Evolutionary conservation across 2,113 vertebrate species (phyloP), one percentile per base, ranked within the genome.

Genomic region (Ornithorhynchus anatinus): DNA sequence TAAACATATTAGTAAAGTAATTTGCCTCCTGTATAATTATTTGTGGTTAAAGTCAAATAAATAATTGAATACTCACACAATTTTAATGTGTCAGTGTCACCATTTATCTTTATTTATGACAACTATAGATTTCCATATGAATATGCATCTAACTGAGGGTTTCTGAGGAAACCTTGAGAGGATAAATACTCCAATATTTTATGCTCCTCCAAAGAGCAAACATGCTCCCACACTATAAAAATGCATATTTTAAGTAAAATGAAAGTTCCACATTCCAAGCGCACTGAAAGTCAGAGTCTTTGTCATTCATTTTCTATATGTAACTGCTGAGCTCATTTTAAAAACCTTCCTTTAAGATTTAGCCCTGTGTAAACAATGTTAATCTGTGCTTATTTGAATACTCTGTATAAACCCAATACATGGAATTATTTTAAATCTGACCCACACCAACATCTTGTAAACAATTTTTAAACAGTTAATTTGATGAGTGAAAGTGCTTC

Each of bases 391-490:
- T 59, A 5, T 12, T 53, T 53, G 4, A 59, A 50, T 51, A 36
- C 0, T 2, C 22, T 63, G 59, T 27, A 27, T n/a, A n/a, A n/a
- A n/a, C n/a, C n/a, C n/a, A n/a, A n/a, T n/a, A n/a, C n/a, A n/a
- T n/a, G n/a, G n/a, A n/a, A 42, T 15, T 13, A 38, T 52, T 64
- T n/a, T 27, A 33, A 31, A 60, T 6, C 23, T 37, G 47, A 43
- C 31, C 36, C 12, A 17, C 4, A 23, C 10, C 6, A 23, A 45
- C 11, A 50, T 15, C 69, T 66, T 64, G 8, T 20, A 32, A 56
- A 23, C 3, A 77, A 79, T 32, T 52, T 27, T 29, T 61, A 72
- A 43, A 44, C 69, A 25, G 45, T 48, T 61, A 75, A 19, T 27
- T 50, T 32, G 25, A 32, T 35, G 31, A 60, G 31, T 45, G 44